These are phyloP conservation scores for Montifringilla adamsi DNA, from an alignment of 2,113 vertebrate genomes.

Conservation along the genomic window DNA sequence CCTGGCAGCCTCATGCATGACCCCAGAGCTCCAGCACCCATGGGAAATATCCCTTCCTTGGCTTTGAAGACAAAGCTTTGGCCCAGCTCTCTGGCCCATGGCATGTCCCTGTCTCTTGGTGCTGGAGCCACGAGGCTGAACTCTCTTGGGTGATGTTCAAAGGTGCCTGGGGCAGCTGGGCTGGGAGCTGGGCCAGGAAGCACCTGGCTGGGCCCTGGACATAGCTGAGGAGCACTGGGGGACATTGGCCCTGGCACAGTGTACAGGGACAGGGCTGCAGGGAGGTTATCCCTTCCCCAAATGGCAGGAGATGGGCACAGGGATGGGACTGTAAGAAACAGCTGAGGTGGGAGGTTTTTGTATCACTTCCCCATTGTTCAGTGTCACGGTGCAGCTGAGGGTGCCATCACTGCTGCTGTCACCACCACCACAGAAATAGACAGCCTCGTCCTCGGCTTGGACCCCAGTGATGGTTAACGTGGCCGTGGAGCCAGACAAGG, in stretches of 20 bases:
- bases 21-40: background rate
- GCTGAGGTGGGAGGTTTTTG: background rate
- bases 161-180: background rate
- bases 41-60: background rate
- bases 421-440: background rate
- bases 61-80: background rate
- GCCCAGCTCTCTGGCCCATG: no score
- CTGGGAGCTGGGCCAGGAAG: background rate
- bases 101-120: background rate
- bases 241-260: background rate
- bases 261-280: background rate
- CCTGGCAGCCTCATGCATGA: background rate
- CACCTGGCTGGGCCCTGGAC: background rate
- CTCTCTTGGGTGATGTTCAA: background rate
- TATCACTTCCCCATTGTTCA: background rate
- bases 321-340: background rate
- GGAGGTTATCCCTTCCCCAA: background rate
- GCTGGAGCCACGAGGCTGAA: background rate
- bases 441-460: background rate
- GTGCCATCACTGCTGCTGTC: background rate
- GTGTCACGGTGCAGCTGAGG: background rate
- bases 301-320: background rate
- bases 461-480: background rate
- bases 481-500: rapidly evolving
- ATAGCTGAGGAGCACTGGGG: background rate